Evolutionary conservation across 1,140 invertebrate species (phyloP), one percentile per base, ranked within the genome.

Genomic region (Oncopodura yosiiana): DNA sequence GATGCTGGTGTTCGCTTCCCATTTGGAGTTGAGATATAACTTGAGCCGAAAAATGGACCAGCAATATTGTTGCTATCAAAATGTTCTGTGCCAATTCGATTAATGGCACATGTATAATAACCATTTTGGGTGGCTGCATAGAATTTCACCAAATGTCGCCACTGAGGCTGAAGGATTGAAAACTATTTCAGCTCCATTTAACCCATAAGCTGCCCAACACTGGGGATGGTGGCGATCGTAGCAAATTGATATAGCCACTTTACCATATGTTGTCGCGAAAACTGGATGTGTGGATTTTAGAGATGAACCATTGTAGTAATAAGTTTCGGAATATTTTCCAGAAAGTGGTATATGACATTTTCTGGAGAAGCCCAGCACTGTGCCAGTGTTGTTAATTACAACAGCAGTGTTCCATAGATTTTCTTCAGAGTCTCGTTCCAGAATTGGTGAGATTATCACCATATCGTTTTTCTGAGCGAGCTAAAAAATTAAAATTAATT

Each of bases 161-260:
- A 56, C 53, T 16, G 53, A 38, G 6, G 53, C 53, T 41, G 37
- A 27, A 24, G 53, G 53, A 24, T 56, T 56, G 46, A 56, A 56
- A 16, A 56, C 38, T 3, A 56, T 49, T 37, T 56, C 3, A 4
- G 53, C 53, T 42, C 41, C 41, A 18, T 56, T 56, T 0, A 49
- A 1, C 3, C 38, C 29, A 30, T 42, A 39, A 23, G 34, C 39
- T 16, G 18, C 34, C 45, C 45, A 56, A 48, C 34, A 21, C n/a
- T 38, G 44, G 5, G 46, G 32, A 26, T 56, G 53, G 19, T 56
- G 53, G 21, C 53, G 53, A 8, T 56, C 53, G 19, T 48, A 56
- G n/a, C 53, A 56, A 29, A 56, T 49, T 11, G 26, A 14, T 11
- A 56, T n/a, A 3, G 23, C 53, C 12, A 56, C 3, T 12, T 26